Percentiles rank a stretch among this genome's conserved stretches.
These are phyloP conservation scores for Sebastolobus alascanus DNA, from an alignment of 2,797 vertebrate genomes.

Conservation along the genomic window DNA sequence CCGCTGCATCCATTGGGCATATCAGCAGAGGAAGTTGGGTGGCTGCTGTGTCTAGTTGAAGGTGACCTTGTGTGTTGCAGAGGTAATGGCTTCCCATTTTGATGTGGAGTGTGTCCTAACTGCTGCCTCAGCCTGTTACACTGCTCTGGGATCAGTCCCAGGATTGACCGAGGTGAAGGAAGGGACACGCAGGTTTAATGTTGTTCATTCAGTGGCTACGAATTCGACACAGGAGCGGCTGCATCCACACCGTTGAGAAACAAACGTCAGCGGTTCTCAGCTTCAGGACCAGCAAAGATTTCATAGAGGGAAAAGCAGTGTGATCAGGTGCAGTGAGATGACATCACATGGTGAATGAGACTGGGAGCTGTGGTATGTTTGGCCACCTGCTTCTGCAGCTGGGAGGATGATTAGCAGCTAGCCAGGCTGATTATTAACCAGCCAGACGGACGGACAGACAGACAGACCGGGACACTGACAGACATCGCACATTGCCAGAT, in stretches of 20 bases:
- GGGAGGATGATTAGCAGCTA: constrained; percentile 74
- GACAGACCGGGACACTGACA: constrained; percentile 62
- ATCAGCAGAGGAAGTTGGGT: constrained; percentile 66
- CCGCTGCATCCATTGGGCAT: constrained; percentile 44
- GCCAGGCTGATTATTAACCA: constrained; percentile 75
- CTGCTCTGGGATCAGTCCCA: constrained; percentile 49
- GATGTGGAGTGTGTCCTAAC: constrained; percentile 57
- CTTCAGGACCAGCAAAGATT: constrained; percentile 32
- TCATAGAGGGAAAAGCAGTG: constrained; percentile 36
- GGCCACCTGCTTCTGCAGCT: constrained; percentile 81
- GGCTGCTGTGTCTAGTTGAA: constrained; percentile 59
- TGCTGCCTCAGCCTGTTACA: constrained; percentile 54
- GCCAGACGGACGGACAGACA: constrained; percentile 65
- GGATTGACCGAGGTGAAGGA: constrained; percentile 44
- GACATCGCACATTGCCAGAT: constrained; percentile 71
- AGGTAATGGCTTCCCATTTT: constrained; percentile 66
- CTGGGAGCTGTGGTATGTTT: constrained; percentile 74
- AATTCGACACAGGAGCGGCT: constrained; percentile 7
- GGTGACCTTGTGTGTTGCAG: constrained; percentile 69
- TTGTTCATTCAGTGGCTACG: constrained; percentile 33
- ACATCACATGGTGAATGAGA: constrained; percentile 73
- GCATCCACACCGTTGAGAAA: constrained; percentile 11
- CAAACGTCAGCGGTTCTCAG: constrained; percentile 24
- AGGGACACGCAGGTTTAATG: constrained; percentile 24
- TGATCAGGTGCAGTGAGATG: constrained; percentile 75